Base-by-base conservation (phyloP, 2,797 vertebrate genomes). In the Hylomyscus alleni region DNA sequence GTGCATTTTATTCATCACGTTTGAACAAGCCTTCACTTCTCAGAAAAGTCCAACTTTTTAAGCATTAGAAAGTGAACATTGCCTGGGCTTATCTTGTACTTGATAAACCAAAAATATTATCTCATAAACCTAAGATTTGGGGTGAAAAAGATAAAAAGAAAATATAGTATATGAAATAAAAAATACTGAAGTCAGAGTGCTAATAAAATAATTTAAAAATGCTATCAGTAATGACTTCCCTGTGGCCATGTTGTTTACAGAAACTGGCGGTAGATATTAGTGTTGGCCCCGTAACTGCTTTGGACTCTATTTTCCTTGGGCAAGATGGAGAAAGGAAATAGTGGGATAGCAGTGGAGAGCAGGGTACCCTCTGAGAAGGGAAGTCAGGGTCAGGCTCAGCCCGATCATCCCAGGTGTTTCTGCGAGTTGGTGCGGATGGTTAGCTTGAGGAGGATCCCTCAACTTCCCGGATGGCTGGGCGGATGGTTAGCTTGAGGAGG, bases 341-440 rank as follows among this genome's bases (percentile, higher is more conserved):
- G 9, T 17, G 9, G 58, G 0, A 13, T 58, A 14, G 56, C 3
- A 2, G n/a, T 2, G n/a, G 13, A 88, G 29, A 8, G 6, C 3
- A 52, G 12, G 29, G 17, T 14, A 9, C 2, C 40, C 9, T 34
- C 40, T 65, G 3, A 20, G 29, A 84, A 72, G 31, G 44, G 80
- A 73, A 95, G 84, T 58, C 95, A 95, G 62, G 91, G 95, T 94
- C 95, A 58, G 44, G 44, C 7, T 24, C 8, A 20, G 31, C 24
- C 10, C n/a, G 40, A 73, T 47, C 34, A 4, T 14, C 44, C 12
- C 58, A 67, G 7, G 47, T 69, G 62, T 85, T 86, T 40, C 29
- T 54, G 14, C 22, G 56, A n/a, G 67, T n/a, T 12, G n/a, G 20
- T 24, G 78, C 50, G 14, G 76, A 15, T 37, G 14, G 50, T 80